Base-by-base conservation (phyloP, 2,113 vertebrate genomes). In the human (Homo sapiens) region DNA sequence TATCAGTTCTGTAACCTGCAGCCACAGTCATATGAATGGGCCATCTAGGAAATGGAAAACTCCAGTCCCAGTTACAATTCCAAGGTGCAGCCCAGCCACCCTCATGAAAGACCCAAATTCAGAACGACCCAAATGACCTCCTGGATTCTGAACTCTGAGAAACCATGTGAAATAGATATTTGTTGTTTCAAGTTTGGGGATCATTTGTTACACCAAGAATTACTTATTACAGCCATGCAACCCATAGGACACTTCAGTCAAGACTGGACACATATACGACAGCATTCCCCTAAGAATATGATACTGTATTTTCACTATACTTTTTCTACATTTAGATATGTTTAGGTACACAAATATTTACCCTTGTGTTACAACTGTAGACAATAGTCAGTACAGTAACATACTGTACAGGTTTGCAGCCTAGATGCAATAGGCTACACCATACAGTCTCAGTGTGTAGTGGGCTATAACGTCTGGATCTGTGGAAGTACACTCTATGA, bases 1-100 rank as follows among this genome's bases (percentile, higher is more conserved):
- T 4, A 22, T 2, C 73, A 1, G 3, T 78, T 6, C 1, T n/a
- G 1, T 40, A 23, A 3, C 14, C 45, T 59, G 12, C 2, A 66
- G 5, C 6, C 18, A 30, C 20, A 59, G 4, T 12, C 25, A 23
- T 22, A 4, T 13, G 22, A 86, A 10, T 55, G 40, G 32, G 3
- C 8, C 9, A 61, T 17, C 20, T 68, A 38, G 32, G 61, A 92
- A 57, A 48, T 12, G 5, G 23, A 64, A 75, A 79, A n/a, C 32
- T 30, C 9, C 3, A 38, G 1, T 32, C 40, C 5, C 23, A 14
- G 8, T 32, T 57, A 30, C 20, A 12, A 11, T 38, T n/a, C 5
- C n/a, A 64, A 61, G 7, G 3, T 43, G 0, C 13, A 82, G 1
- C 4, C 20, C 48, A 59, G 23, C 14, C 45, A 95, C 4, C 11